Evolutionary conservation across 2,113 vertebrate species (phyloP).

Genomic region (Indicator indicator): DNA sequence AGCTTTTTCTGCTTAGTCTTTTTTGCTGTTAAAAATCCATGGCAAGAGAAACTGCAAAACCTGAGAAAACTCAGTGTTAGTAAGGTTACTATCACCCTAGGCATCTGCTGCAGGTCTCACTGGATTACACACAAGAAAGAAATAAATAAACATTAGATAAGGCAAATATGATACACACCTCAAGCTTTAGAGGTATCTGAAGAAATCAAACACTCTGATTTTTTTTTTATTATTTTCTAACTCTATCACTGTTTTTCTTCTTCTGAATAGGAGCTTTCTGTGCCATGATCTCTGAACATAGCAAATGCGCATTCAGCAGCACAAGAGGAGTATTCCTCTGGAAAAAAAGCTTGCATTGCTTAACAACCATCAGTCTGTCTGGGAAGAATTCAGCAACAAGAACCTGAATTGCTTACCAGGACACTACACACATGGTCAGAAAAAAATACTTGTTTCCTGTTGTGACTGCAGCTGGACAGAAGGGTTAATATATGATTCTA

Average conservation of each 20-base stretch:
- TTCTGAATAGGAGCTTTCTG: neutral
- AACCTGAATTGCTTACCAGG: neutral
- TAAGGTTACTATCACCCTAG: neutral
- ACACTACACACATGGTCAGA: neutral
- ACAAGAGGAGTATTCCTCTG: neutral
- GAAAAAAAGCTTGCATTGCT: neutral
- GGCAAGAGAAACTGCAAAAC: neutral
- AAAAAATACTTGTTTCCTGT: neutral
- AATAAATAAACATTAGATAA: neutral
- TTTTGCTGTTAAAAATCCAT: neutral
- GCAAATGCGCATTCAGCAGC: neutral
- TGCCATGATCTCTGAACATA: neutral
- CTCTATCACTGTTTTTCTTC: neutral
- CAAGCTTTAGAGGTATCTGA: neutral
- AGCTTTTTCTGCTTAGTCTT: neutral
- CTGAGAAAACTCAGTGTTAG: neutral
- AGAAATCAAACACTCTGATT: neutral
- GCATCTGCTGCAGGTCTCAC: neutral
- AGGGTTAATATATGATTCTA: neutral
- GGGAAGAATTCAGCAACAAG: neutral
- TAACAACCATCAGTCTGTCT: neutral
- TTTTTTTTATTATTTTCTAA: neutral
- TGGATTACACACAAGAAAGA: neutral
- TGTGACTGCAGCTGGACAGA: neutral
- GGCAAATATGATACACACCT: neutral